These are phyloP conservation scores for Psittacus erithacus DNA, from an alignment of 2,113 vertebrate genomes.

Conservation along the genomic window DNA sequence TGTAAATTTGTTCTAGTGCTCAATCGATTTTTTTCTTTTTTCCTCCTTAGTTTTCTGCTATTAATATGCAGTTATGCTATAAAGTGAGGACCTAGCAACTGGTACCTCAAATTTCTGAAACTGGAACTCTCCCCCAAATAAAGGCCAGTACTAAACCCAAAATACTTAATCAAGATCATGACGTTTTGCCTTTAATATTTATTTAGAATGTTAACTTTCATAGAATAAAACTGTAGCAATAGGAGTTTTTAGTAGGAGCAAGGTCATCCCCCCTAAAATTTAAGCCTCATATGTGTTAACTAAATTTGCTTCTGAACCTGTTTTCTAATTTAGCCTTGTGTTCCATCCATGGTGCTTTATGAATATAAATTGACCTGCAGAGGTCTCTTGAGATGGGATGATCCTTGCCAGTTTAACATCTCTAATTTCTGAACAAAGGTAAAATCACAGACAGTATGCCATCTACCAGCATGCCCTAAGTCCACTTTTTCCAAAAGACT, in stretches of 20 bases:
- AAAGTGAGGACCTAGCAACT: not conserved
- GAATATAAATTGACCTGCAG: not conserved
- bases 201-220: not conserved
- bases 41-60: not conserved
- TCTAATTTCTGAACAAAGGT: not conserved
- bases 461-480: not conserved
- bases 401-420: not conserved
- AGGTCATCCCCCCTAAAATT: not conserved
- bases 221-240: not conserved
- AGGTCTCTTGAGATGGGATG: not conserved
- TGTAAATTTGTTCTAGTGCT: not conserved
- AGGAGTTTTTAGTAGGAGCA: not conserved
- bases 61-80: not conserved
- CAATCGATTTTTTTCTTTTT: fast-evolving
- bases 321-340: not conserved
- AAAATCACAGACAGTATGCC: not conserved
- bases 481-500: not conserved
- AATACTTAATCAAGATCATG: not conserved
- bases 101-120: not conserved
- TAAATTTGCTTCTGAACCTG: not conserved
- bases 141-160: not conserved
- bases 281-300: not conserved
- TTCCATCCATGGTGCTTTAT: not conserved
- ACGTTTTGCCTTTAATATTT: not conserved
- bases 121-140: not conserved